Percentiles rank a stretch among this genome's conserved stretches.
phyloP scores from a whole-genome alignment of 2,113 vertebrate species.

The Notarius lentiginosus region DNA sequence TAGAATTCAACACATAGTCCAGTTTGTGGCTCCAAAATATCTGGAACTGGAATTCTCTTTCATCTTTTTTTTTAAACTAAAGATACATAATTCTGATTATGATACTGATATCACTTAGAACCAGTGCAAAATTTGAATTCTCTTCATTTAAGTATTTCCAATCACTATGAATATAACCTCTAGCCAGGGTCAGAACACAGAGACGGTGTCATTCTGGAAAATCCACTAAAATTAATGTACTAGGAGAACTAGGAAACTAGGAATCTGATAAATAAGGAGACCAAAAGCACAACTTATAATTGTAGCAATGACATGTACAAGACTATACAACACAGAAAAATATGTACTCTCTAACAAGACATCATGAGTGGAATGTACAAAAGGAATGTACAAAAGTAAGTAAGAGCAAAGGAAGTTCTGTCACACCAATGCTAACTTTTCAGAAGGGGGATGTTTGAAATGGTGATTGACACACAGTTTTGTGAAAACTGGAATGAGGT shows the following conservation, averaged over 20 bases:
- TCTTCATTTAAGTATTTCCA: neutral
- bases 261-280: neutral
- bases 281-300: neutral
- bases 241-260: neutral
- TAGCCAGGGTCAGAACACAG: neutral
- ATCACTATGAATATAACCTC: neutral
- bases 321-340: neutral
- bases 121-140: neutral
- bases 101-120: neutral
- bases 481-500: neutral
- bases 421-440: neutral
- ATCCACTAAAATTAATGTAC: neutral
- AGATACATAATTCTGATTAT: neutral
- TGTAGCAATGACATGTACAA: neutral
- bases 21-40: neutral
- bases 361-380: neutral
- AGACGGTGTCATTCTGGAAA: neutral
- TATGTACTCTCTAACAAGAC: neutral
- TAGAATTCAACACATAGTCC: neutral
- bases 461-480: neutral
- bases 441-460: neutral
- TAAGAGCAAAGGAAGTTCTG: neutral
- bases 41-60: neutral
- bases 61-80: neutral
- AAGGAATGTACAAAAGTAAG: neutral